A percentile compares a stretch with the other conserved stretches of the same genome.
These are phyloP conservation scores for Stegastes partitus DNA, from an alignment of 2,113 vertebrate genomes.

Conservation along the genomic window DNA sequence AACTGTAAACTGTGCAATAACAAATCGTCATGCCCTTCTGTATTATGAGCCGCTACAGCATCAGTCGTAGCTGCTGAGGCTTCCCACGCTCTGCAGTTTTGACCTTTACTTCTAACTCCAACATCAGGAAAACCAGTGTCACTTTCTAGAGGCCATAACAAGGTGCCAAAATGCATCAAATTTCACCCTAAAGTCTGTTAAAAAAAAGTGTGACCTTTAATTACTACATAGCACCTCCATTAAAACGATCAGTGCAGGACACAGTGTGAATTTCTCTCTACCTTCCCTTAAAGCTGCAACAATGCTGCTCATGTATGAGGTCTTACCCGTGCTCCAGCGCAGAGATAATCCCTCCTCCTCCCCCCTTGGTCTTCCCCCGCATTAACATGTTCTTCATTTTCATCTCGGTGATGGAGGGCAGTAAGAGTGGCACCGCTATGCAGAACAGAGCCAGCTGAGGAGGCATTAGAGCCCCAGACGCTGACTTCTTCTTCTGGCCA, in stretches of 20 bases:
- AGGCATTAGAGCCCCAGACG: slow-evolving; percentile 85
- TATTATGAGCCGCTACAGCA: slow-evolving; percentile 4
- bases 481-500: slow-evolving; percentile 93
- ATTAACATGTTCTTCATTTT: slow-evolving; percentile 89
- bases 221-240: slow-evolving; percentile 27
- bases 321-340: slow-evolving; percentile 79
- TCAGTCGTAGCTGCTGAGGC: not conserved
- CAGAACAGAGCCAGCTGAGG: slow-evolving; percentile 95
- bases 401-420: slow-evolving; percentile 89
- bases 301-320: not conserved
- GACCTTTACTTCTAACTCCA: slow-evolving; percentile 52
- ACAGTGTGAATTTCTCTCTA: slow-evolving; percentile 26
- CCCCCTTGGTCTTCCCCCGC: slow-evolving; percentile 88
- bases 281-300: slow-evolving; percentile 23
- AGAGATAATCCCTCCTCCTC: slow-evolving; percentile 63
- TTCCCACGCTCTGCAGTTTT: slow-evolving; percentile 15
- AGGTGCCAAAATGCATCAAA: slow-evolving; percentile 54
- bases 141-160: slow-evolving; percentile 38
- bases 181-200: slow-evolving; percentile 27
- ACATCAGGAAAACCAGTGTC: slow-evolving; percentile 31
- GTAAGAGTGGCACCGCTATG: slow-evolving; percentile 90
- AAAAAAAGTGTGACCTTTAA: slow-evolving; percentile 65
- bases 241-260: slow-evolving; percentile 13
- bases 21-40: not conserved
- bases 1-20: not conserved